Evolutionary conservation across 2,113 vertebrate genomes (phyloP).

Genomic region (Marcusenius ussheri): DNA sequence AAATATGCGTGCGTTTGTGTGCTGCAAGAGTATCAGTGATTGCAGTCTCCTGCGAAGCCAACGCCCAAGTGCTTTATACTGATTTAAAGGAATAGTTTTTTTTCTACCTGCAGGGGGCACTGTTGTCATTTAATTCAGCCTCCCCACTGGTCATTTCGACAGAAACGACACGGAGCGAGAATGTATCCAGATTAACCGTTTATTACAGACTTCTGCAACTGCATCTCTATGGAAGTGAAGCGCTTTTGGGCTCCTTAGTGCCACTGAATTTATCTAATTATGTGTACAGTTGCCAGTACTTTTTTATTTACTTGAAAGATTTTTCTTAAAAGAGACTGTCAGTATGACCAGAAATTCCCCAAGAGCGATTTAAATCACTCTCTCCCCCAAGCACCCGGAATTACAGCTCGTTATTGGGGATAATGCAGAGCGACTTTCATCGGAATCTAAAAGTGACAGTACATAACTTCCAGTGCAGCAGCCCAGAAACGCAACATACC

Average conservation of each 20-base stretch:
- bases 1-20: not conserved
- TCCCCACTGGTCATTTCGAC: not conserved
- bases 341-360: constrained; percentile 16
- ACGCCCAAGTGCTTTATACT: not conserved
- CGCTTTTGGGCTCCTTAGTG: constrained; percentile 13
- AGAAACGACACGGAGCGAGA: not conserved
- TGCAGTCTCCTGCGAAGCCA: not conserved
- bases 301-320: constrained; percentile 12
- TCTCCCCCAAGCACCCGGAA: not conserved
- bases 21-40: not conserved
- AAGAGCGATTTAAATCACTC: constrained; percentile 10
- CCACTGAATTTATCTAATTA: constrained; percentile 28
- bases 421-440: constrained; percentile 14
- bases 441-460: not conserved
- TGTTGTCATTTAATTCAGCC: constrained; percentile 22
- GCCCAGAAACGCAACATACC: not conserved
- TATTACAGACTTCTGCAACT: constrained; percentile 23
- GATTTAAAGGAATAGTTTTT: not conserved
- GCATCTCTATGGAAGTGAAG: constrained; percentile 16
- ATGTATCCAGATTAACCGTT: constrained; percentile 27
- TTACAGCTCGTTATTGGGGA: constrained; percentile 18
- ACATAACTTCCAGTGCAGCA: not conserved
- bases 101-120: constrained; percentile 24
- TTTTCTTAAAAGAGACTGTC: constrained; percentile 14
- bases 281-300: constrained; percentile 15